Evolutionary conservation across 2,797 vertebrate species (phyloP), one percentile per base, ranked within the genome.

Genomic region (Mastacembelus armatus): DNA sequence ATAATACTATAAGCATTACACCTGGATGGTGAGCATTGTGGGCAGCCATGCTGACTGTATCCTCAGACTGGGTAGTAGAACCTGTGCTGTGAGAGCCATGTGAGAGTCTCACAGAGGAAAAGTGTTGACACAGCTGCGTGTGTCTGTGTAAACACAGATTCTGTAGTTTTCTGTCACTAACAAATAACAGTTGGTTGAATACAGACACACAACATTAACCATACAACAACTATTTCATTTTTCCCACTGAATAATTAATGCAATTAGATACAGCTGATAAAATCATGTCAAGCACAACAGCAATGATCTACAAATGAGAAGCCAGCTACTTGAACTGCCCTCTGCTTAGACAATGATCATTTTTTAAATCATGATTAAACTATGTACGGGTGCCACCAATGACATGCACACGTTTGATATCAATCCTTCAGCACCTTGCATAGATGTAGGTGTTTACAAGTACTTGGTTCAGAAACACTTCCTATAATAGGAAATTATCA

Each of bases 261-360:
- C n/a, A 27, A 44, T 65, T 35, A 44, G 30, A 39, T 35, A 15
- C 8, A 52, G 38, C 21, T 52, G 48, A 64, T 35, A 27, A 10
- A 42, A 33, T 42, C 36, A 33, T 33, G 19, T 52, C 45, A 40
- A 48, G 27, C n/a, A n/a, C n/a, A n/a, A n/a, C n/a, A 27, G 24
- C 3, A 27, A 12, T 2, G 4, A 58, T 39, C 44, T n/a, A n/a
- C n/a, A n/a, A n/a, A n/a, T n/a, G n/a, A n/a, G n/a, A n/a, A 42
- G 21, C 27, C 14, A n/a, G 26, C 18, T 32, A 33, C 15, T 14
- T 33, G 27, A 16, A 24, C 21, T 52, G 48, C 38, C 16, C 2
- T 3, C 30, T 44, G 0, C 30, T 36, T 11, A 38, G n/a, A 48
- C 22, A 29, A 24, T 2, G 3, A 56, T 40, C 50, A 18, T 21